Base-by-base conservation (phyloP, 2,113 vertebrate species). In the Dascyllus trimaculatus region DNA sequence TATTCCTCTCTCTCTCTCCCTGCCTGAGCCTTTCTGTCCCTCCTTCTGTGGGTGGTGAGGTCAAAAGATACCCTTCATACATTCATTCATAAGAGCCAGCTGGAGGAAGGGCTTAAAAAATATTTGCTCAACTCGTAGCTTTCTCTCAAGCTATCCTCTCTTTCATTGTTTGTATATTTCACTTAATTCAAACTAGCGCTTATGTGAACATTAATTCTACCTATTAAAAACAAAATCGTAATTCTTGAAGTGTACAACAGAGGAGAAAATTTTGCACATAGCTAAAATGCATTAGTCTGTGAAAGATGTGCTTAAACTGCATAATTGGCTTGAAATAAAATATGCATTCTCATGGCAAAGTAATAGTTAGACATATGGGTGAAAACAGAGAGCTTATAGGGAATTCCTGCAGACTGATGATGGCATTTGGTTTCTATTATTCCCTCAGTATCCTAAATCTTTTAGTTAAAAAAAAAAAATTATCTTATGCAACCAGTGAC, bases 11-110 rank as follows among this genome's bases (percentile, higher is more conserved):
- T 43, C 40, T 43, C 40, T 56, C 17, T 76, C 13, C 71, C 24
- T 64, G 56, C 19, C 38, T 72, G 38, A 80, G 57, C n/a, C 6
- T 74, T 75, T 73, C 57, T 48, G 48, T 66, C 48, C 14, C n/a
- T 81, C 81, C 43, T 21, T 29, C 40, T 69, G 77, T 82, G 76
- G 77, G 84, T 63, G 75, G 73, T 65, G 62, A 87, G 84, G 90
- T 90, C 78, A 89, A 87, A 84, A 81, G 62, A 77, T 63, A 62
- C 5, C 29, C 82, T 78, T 91, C 81, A 90, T 89, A 32, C 81
- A 88, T 91, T 85, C 71, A 92, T 92, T 88, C 86, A 92, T 90
- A 79, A 69, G 82, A 70, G 26, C 38, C 53, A 58, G 67, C 71
- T 74, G 81, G 43, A 80, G 74, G 70, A 88, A 86, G 48, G 75